Conservation (phyloP, 2,888 invertebrate genomes). For the Taenaris catops region DNA sequence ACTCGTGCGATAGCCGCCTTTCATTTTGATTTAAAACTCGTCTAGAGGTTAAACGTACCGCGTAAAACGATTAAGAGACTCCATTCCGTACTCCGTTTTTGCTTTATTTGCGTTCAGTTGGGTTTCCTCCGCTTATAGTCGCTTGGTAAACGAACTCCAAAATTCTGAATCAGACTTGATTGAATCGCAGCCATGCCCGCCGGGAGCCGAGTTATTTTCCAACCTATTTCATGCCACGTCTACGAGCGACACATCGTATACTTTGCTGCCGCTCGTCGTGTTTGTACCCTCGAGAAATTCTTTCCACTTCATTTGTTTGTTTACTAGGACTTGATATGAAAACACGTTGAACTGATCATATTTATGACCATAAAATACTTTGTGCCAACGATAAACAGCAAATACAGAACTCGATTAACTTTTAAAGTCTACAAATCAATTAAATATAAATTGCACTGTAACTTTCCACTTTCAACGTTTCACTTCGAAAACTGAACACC, state of each 20-base stretch:
- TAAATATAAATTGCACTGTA: too few species aligned
- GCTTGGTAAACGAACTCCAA: slow-evolving; percentile 73
- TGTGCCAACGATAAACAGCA: too few species aligned
- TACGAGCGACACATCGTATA: slow-evolving; percentile 36
- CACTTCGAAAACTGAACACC: too few species aligned
- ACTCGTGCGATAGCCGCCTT: slow-evolving; percentile 24
- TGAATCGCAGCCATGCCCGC: slow-evolving; percentile 70
- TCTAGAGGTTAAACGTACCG: slow-evolving; percentile 38
- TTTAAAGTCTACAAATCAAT: too few species aligned
- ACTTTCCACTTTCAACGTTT: too few species aligned
- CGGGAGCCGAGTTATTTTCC: slow-evolving; percentile 72
- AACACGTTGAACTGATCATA: too few species aligned
- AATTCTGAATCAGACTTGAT: slow-evolving; percentile 74
- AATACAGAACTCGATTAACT: too few species aligned
- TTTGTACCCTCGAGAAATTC: slow-evolving; percentile 67
- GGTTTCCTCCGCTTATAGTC: slow-evolving; percentile 50
- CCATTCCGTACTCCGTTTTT: slow-evolving; percentile 39
- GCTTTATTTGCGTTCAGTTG: slow-evolving; percentile 45
- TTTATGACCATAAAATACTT: too few species aligned
- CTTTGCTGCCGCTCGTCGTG: slow-evolving; percentile 35
- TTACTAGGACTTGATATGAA: too few species aligned
- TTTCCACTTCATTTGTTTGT: slow-evolving; percentile 72
- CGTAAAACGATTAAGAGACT: slow-evolving; percentile 43
- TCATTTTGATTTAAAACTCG: slow-evolving; percentile 31
- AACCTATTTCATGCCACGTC: slow-evolving; percentile 67